phyloP scores from a whole-genome alignment of 2,113 vertebrate species.

The Amblyornis subalaris region DNA sequence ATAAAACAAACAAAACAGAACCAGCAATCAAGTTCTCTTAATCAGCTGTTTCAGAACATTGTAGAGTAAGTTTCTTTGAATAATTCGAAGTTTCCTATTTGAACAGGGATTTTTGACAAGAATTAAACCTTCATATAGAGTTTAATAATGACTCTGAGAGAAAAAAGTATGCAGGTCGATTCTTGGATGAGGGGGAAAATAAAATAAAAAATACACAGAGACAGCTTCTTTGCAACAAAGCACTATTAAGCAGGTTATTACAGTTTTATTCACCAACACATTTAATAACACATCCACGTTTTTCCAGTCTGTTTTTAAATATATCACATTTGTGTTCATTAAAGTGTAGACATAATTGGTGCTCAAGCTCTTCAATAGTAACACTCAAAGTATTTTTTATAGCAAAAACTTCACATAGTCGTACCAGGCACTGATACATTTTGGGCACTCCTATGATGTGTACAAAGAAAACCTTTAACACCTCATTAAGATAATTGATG shows the following conservation, averaged over 20 bases:
- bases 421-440: not conserved
- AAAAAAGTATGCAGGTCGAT: not conserved
- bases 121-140: not conserved
- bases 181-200: not conserved
- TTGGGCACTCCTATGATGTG: not conserved
- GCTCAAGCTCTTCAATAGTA: not conserved
- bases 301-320: not conserved
- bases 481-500: slow-evolving; percentile 32
- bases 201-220: not conserved
- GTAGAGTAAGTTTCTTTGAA: not conserved
- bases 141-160: not conserved
- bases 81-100: not conserved
- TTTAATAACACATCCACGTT: not conserved
- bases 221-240: not conserved
- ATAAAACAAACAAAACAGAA: not conserved
- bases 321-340: not conserved
- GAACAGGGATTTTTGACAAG: not conserved
- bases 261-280: not conserved
- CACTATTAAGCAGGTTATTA: not conserved
- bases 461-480: slow-evolving; percentile 22
- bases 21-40: not conserved
- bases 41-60: not conserved
- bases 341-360: not conserved
- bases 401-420: not conserved
- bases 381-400: not conserved